Evolutionary conservation across 1,140 invertebrate species (phyloP).

Genomic region (Heliothis subflexa): DNA sequence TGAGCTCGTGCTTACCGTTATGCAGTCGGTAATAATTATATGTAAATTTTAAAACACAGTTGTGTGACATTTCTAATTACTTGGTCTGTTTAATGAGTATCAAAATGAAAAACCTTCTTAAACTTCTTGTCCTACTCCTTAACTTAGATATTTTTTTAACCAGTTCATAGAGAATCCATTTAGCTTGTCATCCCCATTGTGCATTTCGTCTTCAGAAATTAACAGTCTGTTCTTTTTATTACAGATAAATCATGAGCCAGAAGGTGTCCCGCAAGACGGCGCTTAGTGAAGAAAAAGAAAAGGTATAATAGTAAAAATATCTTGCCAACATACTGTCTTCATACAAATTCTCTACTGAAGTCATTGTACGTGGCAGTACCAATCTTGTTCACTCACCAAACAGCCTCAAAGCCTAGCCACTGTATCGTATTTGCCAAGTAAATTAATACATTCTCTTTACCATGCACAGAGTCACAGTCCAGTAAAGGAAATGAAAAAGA

Average conservation of each 20-base stretch:
- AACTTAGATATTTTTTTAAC: too few species aligned
- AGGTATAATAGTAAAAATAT: constrained; percentile 56
- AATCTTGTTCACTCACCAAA: not conserved
- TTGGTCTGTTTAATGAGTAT: too few species aligned
- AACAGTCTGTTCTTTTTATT: constrained; percentile 37
- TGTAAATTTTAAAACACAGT: not conserved
- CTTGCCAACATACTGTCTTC: not conserved
- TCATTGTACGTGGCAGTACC: not conserved
- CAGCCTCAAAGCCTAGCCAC: not conserved
- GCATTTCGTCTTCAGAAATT: not conserved
- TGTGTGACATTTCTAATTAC: not conserved
- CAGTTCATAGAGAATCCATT: not conserved
- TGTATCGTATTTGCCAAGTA: not conserved
- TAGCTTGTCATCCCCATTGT: not conserved
- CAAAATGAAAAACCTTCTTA: too few species aligned
- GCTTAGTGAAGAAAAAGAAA: constrained; percentile 75
- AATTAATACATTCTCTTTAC: not conserved
- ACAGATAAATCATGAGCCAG: constrained; percentile 79
- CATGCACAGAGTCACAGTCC: constrained; percentile 69
- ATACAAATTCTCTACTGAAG: not conserved
- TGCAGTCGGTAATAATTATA: not conserved
- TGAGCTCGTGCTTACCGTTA: not conserved
- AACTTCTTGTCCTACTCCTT: too few species aligned
- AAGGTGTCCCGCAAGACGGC: constrained; percentile 74
- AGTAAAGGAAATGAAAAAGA: constrained; percentile 82